These are phyloP conservation scores for Brachionus paranguensis DNA, from an alignment of 1,140 invertebrate genomes.

Conservation along the genomic window DNA sequence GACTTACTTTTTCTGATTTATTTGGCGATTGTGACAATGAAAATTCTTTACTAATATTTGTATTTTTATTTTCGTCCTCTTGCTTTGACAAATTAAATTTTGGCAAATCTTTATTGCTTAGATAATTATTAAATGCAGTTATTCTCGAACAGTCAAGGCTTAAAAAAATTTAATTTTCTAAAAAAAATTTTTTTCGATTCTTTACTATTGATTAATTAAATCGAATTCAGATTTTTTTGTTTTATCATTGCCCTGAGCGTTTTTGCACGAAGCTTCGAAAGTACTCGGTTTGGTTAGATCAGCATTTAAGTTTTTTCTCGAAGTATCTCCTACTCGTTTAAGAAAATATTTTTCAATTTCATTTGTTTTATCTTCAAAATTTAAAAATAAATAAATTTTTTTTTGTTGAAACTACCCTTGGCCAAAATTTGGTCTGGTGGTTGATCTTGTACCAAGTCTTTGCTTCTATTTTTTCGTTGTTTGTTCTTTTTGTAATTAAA, in stretches of 20 bases:
- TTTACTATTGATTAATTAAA: constrained; percentile 12
- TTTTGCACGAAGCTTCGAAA: not conserved
- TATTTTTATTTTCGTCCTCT: not conserved
- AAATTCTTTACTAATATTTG: not conserved
- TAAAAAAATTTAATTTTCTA: not conserved
- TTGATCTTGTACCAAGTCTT: not conserved
- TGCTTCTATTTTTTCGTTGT: not conserved
- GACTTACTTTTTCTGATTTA: not conserved
- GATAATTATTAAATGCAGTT: not conserved
- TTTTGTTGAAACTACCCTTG: not conserved
- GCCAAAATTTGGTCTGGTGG: not conserved
- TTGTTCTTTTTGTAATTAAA: not conserved
- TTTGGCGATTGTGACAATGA: not conserved
- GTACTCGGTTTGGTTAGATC: not conserved
- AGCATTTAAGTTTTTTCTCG: not conserved
- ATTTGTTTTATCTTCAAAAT: not conserved
- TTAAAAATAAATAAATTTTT: not conserved
- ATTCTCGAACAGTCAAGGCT: not conserved
- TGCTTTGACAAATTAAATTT: not conserved
- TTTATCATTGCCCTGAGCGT: not conserved
- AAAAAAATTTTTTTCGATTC: not conserved
- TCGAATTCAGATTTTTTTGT: constrained; percentile 5
- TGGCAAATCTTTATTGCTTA: not conserved
- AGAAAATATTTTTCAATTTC: constrained; percentile 28
- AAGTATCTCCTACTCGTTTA: not conserved